Base-by-base conservation (phyloP, 2,113 vertebrate species). In the Saimiri boliviensis region DNA sequence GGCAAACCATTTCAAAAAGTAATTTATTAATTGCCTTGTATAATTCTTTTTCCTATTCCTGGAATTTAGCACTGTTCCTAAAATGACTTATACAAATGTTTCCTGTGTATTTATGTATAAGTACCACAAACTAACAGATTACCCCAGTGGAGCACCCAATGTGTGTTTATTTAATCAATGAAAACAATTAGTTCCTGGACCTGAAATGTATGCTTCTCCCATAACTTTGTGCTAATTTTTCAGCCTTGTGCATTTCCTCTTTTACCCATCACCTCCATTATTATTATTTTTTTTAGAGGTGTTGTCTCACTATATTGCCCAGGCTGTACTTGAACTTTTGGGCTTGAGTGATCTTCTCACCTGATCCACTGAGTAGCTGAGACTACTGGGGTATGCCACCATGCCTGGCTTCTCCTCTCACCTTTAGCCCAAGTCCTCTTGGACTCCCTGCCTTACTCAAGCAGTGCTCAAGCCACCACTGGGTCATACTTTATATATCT, bases 91-190 rank as follows among this genome's bases (percentile, higher is more conserved):
- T 49, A 95, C 54, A 80, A 96, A 83, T 35, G 1, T 73, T 30
- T 63, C 60, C 5, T 63, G 60, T 32, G 60, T 63, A 30, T 63
- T 63, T 63, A 63, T 32, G 60, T 63, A 63, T 63, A 32, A 63
- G 60, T 30, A 63, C 12, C 12, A 63, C 27, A 63, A 27, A 63
- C 12, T 63, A 14, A 63, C 60, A 63, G 27, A 63, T 32, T 63
- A 27, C 27, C 60, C 27, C 60, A 30, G 0, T 63, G 27, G 5
- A 63, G 27, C 60, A 32, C 12, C 12, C 27, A 73, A 71, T 80
- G 19, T 19, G 10, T 90, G 35, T 90, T 97, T 97, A 60, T 86
- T 95, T 95, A 92, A 92, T 58, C 95, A 40, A 7, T 58, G 49
- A 95, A 84, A 70, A 89, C 42, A 84, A 84, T 94, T 89, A 76